phyloP scores from a whole-genome alignment of 2,113 vertebrate genomes.

The Vidua chalybeata region DNA sequence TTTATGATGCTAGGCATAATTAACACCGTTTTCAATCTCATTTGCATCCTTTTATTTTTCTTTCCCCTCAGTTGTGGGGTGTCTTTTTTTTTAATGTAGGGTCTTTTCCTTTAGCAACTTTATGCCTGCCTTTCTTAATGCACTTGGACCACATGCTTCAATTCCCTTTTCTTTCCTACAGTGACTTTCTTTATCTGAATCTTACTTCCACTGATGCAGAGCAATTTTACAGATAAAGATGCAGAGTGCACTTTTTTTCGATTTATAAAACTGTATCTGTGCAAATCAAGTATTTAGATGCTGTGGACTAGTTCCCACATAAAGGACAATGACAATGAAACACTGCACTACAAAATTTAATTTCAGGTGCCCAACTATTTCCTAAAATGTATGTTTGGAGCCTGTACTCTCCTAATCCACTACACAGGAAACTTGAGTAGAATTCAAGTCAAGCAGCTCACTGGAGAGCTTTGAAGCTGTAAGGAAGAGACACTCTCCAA shows the following conservation, averaged over 20 bases:
- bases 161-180: neutral
- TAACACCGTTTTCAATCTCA: constrained; percentile 3
- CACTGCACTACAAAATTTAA: neutral
- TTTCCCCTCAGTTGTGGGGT: neutral
- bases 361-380: neutral
- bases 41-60: neutral
- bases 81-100: neutral
- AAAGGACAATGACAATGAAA: neutral
- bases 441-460: neutral
- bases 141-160: neutral
- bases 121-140: neutral
- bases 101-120: neutral
- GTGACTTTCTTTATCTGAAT: neutral
- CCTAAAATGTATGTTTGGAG: neutral
- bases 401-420: neutral
- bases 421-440: neutral
- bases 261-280: neutral
- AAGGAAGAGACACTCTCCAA: neutral
- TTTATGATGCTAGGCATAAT: constrained; percentile 24
- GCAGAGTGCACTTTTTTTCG: neutral
- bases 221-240: neutral
- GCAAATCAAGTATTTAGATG: neutral
- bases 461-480: neutral
- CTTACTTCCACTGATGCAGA: neutral
- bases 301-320: neutral